Base-by-base conservation (phyloP, 2,888 invertebrate species). In the Cephonodes hylas region DNA sequence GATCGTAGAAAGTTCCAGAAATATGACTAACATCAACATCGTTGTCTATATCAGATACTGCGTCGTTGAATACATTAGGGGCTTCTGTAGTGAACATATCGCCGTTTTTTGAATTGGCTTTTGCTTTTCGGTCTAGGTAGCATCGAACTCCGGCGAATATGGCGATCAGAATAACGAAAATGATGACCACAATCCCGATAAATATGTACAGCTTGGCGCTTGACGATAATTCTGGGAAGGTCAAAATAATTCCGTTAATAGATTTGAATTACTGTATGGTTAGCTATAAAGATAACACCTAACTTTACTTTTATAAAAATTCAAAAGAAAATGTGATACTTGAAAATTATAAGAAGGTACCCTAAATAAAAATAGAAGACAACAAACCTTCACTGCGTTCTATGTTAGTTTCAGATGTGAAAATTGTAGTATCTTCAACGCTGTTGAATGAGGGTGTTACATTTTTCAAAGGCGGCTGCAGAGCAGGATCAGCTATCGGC, bases 1-100 rank as follows among this genome's bases (percentile, higher is more conserved):
- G 89, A 66, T 92, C 92, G 63, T 90, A 89, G 75, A 91, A 92
- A 0, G 88, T 87, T 69, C 91, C 92, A 68, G 91, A 92, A 63
- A 92, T 90, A 62, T 91, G 92, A 65, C 88, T 86, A 0, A 92
- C 82, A 23, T 90, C 91, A 5, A 83, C 83, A 59, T 92, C 92
- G 57, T 90, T 90, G 62, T 92, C 92, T 13, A 91, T 82, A 64
- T 92, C 92, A 31, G 92, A 91, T 15, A 83, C 80, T 0, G 83
- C 83, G 60, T 92, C 91, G 63, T 80, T 89, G 69, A 91, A 92
- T 5, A 92, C 85, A 62, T 91, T 92, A 0, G 92, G 92, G 3
- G 88, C 82, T 69, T 91, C 91, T 1, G 90, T 88, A 0, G 86
- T 81, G 62, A 91, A 92, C 89, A 92, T 90, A 62, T 91, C 86